Percentiles rank a stretch among this genome's conserved stretches.
phyloP scores from a whole-genome alignment of 2,113 vertebrate genomes.

The Cygnus buccinator region DNA sequence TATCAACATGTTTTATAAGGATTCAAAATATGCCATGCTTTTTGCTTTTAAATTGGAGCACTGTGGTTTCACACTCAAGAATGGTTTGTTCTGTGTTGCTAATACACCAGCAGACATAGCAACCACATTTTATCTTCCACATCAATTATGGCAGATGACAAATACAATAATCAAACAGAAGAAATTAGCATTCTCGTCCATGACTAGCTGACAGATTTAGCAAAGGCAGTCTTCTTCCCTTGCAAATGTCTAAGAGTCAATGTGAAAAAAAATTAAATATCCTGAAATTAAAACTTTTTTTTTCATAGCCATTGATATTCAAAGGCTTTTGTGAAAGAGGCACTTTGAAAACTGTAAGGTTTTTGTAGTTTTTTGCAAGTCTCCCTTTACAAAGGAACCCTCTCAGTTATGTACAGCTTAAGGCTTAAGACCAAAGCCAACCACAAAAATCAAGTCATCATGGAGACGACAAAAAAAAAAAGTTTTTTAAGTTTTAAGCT shows the following conservation, averaged over 20 bases:
- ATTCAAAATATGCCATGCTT: neutral
- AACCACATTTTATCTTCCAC: neutral
- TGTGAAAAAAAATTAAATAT: neutral
- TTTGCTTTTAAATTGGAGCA: neutral
- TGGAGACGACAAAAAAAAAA: neutral
- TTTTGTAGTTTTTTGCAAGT: neutral
- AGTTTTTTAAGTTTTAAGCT: neutral
- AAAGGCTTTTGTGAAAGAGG: neutral
- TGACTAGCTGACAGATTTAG: neutral
- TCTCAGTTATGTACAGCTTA: neutral
- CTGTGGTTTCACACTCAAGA: neutral
- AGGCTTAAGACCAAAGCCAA: neutral
- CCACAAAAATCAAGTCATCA: neutral
- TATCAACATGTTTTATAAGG: neutral
- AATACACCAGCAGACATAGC: neutral
- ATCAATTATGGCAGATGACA: neutral
- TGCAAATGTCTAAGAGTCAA: neutral
- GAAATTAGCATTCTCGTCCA: neutral
- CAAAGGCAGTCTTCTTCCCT: slow-evolving; percentile 1
- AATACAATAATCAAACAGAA: neutral
- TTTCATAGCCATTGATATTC: neutral
- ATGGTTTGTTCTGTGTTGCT: neutral
- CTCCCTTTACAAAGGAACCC: neutral
- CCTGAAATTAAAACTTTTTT: neutral
- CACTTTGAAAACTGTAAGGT: neutral